These are phyloP conservation scores for Gyrodactylus salaris DNA, from an alignment of 1,140 invertebrate species.

Conservation along the genomic window DNA sequence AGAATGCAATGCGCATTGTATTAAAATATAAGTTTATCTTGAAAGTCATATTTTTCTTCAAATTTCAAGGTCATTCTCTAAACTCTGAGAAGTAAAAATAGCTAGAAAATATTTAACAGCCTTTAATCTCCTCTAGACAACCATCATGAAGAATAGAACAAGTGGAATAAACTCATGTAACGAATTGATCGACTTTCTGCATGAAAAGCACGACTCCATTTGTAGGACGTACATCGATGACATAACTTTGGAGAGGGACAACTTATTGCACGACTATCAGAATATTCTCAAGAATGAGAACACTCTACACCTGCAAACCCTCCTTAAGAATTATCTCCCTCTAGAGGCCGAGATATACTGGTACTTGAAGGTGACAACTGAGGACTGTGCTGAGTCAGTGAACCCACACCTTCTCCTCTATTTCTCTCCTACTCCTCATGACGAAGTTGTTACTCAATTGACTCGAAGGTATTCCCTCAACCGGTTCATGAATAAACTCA, in stretches of 20 bases:
- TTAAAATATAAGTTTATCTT: too few relatives aligned
- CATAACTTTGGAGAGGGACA: background rate
- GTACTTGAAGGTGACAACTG: background rate
- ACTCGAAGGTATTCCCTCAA: background rate
- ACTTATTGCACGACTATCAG: background rate
- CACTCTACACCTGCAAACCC: background rate
- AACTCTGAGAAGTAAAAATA: too few relatives aligned
- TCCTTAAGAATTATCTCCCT: background rate
- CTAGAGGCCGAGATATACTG: background rate
- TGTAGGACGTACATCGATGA: background rate
- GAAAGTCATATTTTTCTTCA: too few relatives aligned
- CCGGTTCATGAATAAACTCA: background rate
- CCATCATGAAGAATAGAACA: background rate
- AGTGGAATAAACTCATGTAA: background rate
- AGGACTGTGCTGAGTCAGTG: background rate
- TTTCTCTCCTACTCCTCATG: background rate
- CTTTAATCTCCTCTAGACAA: background rate
- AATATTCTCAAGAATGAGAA: background rate
- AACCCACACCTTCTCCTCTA: background rate
- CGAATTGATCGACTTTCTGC: background rate
- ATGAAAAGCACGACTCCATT: background rate
- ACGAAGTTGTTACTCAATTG: background rate
- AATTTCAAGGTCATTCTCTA: too few relatives aligned
- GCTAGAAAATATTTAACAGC: too few relatives aligned
- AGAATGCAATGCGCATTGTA: too few relatives aligned